A percentile compares a stretch with the other conserved stretches of the same genome.
These are phyloP conservation scores for Pedetes capensis DNA, from an alignment of 2,113 vertebrate species.

Conservation along the genomic window DNA sequence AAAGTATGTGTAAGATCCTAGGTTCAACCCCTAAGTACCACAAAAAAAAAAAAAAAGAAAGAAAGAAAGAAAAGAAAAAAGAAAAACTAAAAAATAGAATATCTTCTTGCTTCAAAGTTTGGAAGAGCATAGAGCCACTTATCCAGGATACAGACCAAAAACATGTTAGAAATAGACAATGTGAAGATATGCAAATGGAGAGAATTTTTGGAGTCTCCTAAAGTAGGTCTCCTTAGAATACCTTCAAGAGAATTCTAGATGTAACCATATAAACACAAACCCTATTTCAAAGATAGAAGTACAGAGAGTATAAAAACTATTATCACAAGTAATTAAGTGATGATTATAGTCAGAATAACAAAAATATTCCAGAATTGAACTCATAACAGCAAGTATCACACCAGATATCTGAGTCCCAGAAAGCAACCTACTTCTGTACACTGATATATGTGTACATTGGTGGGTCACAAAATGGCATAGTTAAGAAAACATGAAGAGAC, in stretches of 20 bases:
- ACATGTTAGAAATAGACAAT: conserved; percentile 4
- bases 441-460: not conserved
- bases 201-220: conserved; percentile 9
- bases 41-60: no score
- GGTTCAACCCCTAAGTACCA: no score
- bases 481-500: not conserved
- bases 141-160: not conserved
- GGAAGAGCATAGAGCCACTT: not conserved
- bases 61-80: no score
- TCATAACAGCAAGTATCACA: not conserved
- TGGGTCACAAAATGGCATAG: not conserved
- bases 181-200: not conserved
- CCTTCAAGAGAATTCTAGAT: not conserved
- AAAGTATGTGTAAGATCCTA: no score
- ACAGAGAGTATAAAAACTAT: no score
- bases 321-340: conserved; percentile 15
- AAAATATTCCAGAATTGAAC: not conserved
- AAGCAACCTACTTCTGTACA: not conserved
- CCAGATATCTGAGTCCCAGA: not conserved
- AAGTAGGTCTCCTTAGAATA: not conserved
- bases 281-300: conserved; percentile 20
- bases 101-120: not conserved
- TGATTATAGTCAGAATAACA: not conserved
- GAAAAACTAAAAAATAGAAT: conserved; percentile 9
- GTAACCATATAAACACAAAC: not conserved